Conservation (phyloP, 2,797 vertebrate species). For the Platyrinchus mystaceus region DNA sequence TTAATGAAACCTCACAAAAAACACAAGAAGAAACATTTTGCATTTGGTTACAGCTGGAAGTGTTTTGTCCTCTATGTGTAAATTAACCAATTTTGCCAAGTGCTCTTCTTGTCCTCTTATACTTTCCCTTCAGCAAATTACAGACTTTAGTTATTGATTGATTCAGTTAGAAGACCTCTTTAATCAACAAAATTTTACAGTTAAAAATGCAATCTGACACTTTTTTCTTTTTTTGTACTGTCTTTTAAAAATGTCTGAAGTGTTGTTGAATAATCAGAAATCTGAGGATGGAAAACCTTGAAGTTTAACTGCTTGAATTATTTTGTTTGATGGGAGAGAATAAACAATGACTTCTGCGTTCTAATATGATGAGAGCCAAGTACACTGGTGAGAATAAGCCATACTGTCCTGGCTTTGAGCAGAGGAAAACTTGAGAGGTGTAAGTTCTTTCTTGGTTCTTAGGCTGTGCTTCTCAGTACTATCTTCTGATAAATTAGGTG, state of each 20-base stretch:
- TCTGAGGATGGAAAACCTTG: not conserved
- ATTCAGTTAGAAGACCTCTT: not conserved
- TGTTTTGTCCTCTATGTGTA: not conserved
- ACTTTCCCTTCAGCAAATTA: not conserved
- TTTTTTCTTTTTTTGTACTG: not conserved
- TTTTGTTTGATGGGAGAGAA: not conserved
- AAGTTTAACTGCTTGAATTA: not conserved
- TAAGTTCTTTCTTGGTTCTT: not conserved
- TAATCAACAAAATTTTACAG: not conserved
- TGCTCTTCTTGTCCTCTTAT: not conserved
- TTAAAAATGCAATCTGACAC: not conserved
- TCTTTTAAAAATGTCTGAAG: not conserved
- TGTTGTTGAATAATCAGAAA: not conserved
- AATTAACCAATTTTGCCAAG: not conserved
- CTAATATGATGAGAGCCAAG: not conserved
- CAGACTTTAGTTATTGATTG: not conserved
- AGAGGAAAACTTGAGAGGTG: not conserved
- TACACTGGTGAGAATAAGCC: not conserved
- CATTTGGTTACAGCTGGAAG: not conserved
- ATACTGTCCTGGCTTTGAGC: not conserved
- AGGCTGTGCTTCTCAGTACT: not conserved
- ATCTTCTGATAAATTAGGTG: not conserved
- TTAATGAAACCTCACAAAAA: not conserved
- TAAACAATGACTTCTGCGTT: not conserved
- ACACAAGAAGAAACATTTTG: rapidly evolving